A percentile compares a stretch with the other conserved stretches of the same genome.
Conservation (phyloP, 2,113 vertebrate genomes). For the Geococcyx californianus region DNA sequence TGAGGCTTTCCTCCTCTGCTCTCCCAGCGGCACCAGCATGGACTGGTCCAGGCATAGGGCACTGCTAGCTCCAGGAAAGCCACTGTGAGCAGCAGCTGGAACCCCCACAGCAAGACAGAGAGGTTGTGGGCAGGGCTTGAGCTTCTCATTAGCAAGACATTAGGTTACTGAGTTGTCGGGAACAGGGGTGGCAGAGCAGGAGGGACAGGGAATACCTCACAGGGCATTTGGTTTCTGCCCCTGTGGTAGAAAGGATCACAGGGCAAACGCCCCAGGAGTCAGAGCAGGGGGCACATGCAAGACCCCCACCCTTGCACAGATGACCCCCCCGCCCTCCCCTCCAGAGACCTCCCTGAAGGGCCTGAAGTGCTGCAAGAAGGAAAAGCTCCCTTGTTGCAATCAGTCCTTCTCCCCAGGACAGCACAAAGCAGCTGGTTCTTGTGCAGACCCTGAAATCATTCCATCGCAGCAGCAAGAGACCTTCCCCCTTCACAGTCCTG, state of each 20-base stretch:
- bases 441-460: not conserved
- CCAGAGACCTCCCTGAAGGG: not conserved
- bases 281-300: conserved; percentile 51
- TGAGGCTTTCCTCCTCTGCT: not conserved
- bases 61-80: not conserved
- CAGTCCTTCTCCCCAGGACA: conserved; percentile 8
- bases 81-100: not conserved
- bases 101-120: not conserved
- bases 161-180: not conserved
- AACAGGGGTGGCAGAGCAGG: not conserved
- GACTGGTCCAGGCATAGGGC: not conserved
- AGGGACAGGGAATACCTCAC: not conserved
- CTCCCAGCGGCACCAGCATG: not conserved
- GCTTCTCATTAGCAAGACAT: not conserved
- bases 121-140: not conserved
- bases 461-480: not conserved
- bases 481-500: not conserved
- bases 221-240: not conserved
- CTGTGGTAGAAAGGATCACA: not conserved
- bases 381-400: conserved; percentile 8
- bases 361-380: not conserved
- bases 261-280: not conserved
- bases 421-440: fast-evolving
- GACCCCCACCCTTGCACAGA: not conserved
- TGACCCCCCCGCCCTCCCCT: not conserved